Conservation (phyloP, 1,140 invertebrate genomes). For the Euwallacea fornicatus region DNA sequence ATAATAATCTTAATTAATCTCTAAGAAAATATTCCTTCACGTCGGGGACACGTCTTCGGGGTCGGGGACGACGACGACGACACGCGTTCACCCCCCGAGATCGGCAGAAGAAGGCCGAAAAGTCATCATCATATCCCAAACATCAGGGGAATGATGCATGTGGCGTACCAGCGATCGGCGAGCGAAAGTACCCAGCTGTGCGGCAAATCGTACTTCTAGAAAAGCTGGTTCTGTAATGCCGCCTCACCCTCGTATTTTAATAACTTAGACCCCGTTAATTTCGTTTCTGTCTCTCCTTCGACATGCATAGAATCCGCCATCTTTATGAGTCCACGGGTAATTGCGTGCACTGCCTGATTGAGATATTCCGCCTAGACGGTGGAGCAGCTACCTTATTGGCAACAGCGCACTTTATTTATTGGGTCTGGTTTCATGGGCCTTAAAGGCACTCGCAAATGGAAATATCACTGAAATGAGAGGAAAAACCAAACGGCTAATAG, state of each 20-base stretch:
- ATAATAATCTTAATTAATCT: slow-evolving; percentile 23
- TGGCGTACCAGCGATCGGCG: background rate
- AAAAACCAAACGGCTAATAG: slow-evolving; percentile 19
- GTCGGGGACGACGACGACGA: background rate
- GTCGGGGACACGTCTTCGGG: background rate
- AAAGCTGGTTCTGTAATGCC: slow-evolving; percentile 6
- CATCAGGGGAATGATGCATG: background rate
- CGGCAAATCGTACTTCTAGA: slow-evolving; percentile 20
- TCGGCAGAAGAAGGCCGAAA: background rate
- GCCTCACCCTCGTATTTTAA: slow-evolving; percentile 32
- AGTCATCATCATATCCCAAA: background rate
- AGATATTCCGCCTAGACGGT: slow-evolving; percentile 27
- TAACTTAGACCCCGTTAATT: slow-evolving; percentile 26
- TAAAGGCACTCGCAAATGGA: background rate
- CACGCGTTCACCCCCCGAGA: background rate
- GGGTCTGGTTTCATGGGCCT: background rate
- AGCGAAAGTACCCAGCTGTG: slow-evolving; percentile 25
- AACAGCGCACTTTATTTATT: slow-evolving; percentile 5
- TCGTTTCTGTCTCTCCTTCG: slow-evolving; percentile 14
- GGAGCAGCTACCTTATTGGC: slow-evolving; percentile 17
- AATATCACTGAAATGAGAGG: background rate
- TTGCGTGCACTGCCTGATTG: slow-evolving; percentile 29
- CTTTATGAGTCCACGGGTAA: slow-evolving; percentile 24
- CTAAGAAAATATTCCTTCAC: background rate
- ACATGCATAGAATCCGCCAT: slow-evolving; percentile 30